A percentile compares a stretch with the other conserved stretches of the same genome.
These are phyloP conservation scores for Serilophus lunatus DNA, from an alignment of 2,113 vertebrate genomes.

Conservation along the genomic window DNA sequence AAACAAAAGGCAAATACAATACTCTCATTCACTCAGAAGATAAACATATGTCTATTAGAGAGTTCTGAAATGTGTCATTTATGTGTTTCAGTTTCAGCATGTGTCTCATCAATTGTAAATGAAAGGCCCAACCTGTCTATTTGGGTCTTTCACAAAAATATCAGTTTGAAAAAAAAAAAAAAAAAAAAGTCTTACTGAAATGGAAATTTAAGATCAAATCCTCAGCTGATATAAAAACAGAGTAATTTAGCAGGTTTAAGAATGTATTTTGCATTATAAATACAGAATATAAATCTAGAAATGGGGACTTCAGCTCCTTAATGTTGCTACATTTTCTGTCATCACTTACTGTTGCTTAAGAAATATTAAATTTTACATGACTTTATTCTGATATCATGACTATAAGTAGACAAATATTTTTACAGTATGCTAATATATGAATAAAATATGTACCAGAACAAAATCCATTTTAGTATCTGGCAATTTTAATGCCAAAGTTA, in stretches of 20 bases:
- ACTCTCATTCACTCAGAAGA: slow-evolving; percentile 20
- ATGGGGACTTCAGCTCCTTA: not conserved
- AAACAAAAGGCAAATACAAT: slow-evolving; percentile 53
- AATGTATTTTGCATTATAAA: not conserved
- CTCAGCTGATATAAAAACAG: not conserved
- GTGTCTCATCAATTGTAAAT: slow-evolving; percentile 17
- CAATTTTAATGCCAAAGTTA: not conserved
- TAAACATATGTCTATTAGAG: slow-evolving; percentile 42
- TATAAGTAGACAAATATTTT: not conserved
- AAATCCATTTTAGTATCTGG: not conserved
- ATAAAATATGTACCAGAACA: not conserved
- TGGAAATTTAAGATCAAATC: not conserved
- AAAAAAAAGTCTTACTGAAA: not conserved
- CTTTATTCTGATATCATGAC: not conserved
- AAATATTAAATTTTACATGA: not conserved
- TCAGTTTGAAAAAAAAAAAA: not conserved
- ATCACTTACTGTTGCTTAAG: not conserved
- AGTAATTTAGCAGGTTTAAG: not conserved
- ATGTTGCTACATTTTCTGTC: not conserved
- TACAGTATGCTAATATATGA: not conserved
- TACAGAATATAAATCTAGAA: not conserved
- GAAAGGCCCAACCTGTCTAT: not conserved
- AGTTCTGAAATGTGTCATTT: slow-evolving; percentile 49
- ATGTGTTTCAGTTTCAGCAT: slow-evolving; percentile 39
- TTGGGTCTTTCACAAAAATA: not conserved